Evolutionary conservation across 30 jellyfish, hydroid and myxozoan species (phyloP).

Genomic region (Hydractinia echinata): DNA sequence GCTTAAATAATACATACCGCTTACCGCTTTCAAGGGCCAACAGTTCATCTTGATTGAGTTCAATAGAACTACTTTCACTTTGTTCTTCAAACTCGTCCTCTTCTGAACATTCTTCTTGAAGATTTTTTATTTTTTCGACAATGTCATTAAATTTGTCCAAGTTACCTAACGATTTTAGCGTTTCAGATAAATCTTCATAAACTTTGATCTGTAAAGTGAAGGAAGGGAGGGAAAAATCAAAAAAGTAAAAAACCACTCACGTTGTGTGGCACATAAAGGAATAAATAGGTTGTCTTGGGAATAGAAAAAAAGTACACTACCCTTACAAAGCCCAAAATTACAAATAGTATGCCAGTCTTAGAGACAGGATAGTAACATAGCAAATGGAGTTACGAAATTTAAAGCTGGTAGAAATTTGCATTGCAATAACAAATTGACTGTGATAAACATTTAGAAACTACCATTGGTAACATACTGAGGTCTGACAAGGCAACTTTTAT

Average conservation of each 20-base stretch:
- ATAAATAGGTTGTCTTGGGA: too few relatives aligned
- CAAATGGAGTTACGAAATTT: too few relatives aligned
- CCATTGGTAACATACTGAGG: too few relatives aligned
- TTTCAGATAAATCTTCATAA: constrained; percentile 36
- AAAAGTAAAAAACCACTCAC: constrained; percentile 26
- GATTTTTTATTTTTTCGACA: constrained; percentile 5
- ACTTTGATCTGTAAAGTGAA: constrained; percentile 27
- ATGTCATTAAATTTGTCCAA: constrained; percentile 8
- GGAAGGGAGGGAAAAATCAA: neutral
- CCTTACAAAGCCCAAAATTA: too few relatives aligned
- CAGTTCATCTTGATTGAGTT: neutral
- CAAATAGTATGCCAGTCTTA: too few relatives aligned
- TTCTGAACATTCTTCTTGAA: constrained; percentile 21
- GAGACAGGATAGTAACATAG: too few relatives aligned
- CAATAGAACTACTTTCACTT: neutral
- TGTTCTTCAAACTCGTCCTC: constrained; percentile 31
- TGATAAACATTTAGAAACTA: too few relatives aligned
- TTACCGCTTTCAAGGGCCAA: constrained; percentile 8
- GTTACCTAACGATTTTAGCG: constrained; percentile 15
- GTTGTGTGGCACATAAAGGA: neutral
- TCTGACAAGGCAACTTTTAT: too few relatives aligned
- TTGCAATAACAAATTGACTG: too few relatives aligned
- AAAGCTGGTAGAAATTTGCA: too few relatives aligned
- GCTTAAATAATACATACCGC: neutral
- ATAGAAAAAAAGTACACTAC: too few relatives aligned